Conservation (phyloP, 1,140 invertebrate genomes). For the Phthorimaea operculella region DNA sequence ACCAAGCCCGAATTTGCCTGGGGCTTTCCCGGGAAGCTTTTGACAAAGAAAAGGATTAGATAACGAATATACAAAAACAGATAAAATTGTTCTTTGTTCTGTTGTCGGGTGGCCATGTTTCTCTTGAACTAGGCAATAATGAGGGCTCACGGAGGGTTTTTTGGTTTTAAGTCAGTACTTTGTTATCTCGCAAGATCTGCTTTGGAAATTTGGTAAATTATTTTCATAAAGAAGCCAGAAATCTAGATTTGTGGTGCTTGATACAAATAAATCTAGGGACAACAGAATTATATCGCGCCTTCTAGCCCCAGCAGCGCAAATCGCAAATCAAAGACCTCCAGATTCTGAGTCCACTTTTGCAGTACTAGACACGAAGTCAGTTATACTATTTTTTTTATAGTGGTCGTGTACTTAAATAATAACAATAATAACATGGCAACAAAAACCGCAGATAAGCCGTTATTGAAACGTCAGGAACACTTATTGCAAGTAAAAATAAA, state of each 20-base stretch:
- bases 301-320: too few relatives aligned
- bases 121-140: not conserved
- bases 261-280: too few relatives aligned
- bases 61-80: constrained; percentile 33
- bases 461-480: constrained; percentile 37
- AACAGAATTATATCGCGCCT: too few relatives aligned
- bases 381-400: too few relatives aligned
- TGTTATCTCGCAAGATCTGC: not conserved
- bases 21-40: constrained; percentile 20
- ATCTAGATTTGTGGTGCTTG: too few relatives aligned
- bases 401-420: too few relatives aligned
- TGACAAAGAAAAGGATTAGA: constrained; percentile 31
- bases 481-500: constrained; percentile 7
- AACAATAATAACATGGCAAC: too few relatives aligned
- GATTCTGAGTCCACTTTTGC: too few relatives aligned
- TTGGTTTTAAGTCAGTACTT: not conserved
- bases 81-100: constrained; percentile 23
- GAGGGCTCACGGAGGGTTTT: not conserved
- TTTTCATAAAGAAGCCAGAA: too few relatives aligned
- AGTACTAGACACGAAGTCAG: too few relatives aligned
- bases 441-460: constrained; percentile 28
- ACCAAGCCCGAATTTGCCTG: constrained; percentile 8
- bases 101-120: not conserved
- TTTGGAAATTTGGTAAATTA: too few relatives aligned
- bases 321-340: too few relatives aligned